Percentiles rank a stretch among this genome's conserved stretches.
These are phyloP conservation scores for Bolborhynchus lineola DNA, from an alignment of 2,113 vertebrate species.

Conservation along the genomic window DNA sequence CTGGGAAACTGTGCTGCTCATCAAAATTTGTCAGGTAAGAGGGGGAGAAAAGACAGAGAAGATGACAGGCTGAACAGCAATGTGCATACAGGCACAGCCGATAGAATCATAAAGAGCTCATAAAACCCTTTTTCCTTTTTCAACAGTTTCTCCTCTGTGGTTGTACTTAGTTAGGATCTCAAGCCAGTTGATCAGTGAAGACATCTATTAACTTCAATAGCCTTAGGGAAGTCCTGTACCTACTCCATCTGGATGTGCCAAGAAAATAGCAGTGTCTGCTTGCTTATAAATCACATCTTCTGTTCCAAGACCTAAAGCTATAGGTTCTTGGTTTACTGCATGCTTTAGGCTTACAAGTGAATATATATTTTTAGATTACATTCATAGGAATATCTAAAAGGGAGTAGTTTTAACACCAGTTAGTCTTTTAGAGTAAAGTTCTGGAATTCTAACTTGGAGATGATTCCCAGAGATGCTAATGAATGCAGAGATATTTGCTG, in stretches of 20 bases:
- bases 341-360: neutral
- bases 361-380: neutral
- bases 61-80: neutral
- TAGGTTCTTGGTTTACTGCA: neutral
- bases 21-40: neutral
- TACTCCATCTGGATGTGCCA: fast-evolving
- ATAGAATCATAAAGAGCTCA: neutral
- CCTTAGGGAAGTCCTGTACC: neutral
- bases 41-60: neutral
- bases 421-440: neutral
- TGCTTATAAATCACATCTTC: neutral
- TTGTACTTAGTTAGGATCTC: neutral
- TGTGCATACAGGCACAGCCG: neutral
- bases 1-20: neutral
- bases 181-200: neutral
- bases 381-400: neutral
- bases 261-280: neutral
- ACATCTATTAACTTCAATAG: neutral
- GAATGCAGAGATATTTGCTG: neutral
- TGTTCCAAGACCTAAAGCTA: neutral
- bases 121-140: neutral
- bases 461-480: neutral
- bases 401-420: neutral
- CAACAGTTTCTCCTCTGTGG: neutral
- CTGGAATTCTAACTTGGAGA: neutral